phyloP scores from a whole-genome alignment of 1,140 invertebrate genomes.

The Calliphora vicina region DNA sequence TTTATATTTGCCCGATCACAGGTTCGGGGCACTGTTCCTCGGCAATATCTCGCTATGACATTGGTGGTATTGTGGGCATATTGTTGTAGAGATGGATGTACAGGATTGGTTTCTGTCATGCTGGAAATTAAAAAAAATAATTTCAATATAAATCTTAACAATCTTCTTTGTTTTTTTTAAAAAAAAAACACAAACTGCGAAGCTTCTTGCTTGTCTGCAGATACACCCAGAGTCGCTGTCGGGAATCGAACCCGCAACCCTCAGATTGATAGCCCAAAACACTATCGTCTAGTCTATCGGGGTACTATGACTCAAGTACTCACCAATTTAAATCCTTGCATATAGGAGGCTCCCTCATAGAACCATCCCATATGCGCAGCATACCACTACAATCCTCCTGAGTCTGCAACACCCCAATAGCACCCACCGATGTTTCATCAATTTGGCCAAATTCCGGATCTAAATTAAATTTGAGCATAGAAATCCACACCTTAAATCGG shows the following conservation, averaged over 20 bases:
- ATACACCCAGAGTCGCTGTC: too few relatives aligned
- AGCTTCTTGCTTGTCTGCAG: too few relatives aligned
- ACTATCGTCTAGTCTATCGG: too few relatives aligned
- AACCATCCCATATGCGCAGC: conserved; percentile 85
- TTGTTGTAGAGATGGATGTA: conserved; percentile 31
- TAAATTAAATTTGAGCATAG: conserved; percentile 83
- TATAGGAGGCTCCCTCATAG: conserved; percentile 76
- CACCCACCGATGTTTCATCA: conserved; percentile 67
- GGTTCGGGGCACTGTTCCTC: conserved; percentile 77
- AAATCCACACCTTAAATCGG: conserved; percentile 84
- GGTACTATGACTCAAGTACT: too few relatives aligned
- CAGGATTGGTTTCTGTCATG: conserved; percentile 28
- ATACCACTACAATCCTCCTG: conserved; percentile 80
- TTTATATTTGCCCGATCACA: conserved; percentile 73
- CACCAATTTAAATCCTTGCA: conserved; percentile 84
- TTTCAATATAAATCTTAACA: neutral
- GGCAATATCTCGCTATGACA: conserved; percentile 78
- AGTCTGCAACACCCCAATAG: conserved; percentile 66
- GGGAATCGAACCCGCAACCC: too few relatives aligned
- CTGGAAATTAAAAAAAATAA: conserved; percentile 9
- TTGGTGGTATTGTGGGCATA: conserved; percentile 71
- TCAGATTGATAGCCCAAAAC: too few relatives aligned
- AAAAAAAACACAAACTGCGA: too few relatives aligned
- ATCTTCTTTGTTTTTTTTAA: too few relatives aligned
- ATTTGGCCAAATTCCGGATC: conserved; percentile 59